These are phyloP conservation scores for Lepus townsendii DNA, from an alignment of 2,797 vertebrate genomes.

Conservation along the genomic window DNA sequence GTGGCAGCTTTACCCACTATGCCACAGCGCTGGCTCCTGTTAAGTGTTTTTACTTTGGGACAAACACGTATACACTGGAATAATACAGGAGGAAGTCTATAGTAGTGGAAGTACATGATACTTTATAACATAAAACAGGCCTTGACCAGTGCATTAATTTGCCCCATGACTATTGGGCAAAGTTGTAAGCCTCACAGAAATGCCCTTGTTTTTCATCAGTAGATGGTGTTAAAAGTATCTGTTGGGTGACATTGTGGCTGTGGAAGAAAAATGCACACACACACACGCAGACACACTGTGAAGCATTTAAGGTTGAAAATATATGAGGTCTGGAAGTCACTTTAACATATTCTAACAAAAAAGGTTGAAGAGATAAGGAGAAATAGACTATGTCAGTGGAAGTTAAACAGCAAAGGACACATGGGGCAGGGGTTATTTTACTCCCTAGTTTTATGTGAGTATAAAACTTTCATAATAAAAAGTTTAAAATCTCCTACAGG, in stretches of 20 bases:
- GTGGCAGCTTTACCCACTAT: no score
- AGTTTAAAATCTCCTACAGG: not conserved
- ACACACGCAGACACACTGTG: not conserved
- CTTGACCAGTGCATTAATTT: not conserved
- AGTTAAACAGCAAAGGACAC: not conserved
- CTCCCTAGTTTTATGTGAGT: constrained; percentile 29
- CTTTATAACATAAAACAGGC: not conserved
- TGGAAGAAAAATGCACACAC: not conserved
- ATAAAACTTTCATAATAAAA: constrained; percentile 37
- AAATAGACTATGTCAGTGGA: not conserved
- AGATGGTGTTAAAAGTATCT: constrained; percentile 24
- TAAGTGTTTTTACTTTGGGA: constrained; percentile 1
- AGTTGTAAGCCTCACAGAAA: not conserved
- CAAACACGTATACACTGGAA: not conserved
- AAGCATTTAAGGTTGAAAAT: constrained; percentile 42
- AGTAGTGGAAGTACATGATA: not conserved
- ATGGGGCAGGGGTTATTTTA: not conserved
- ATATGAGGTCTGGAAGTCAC: constrained; percentile 15
- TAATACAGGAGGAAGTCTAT: not conserved
- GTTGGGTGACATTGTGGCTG: not conserved
- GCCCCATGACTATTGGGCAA: not conserved
- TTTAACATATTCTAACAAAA: constrained; percentile 13
- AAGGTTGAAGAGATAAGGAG: not conserved
- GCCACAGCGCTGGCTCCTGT: no score
- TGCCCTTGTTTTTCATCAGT: not conserved